Conservation (phyloP, 2,888 invertebrate genomes). For the Stenodema calcarata region DNA sequence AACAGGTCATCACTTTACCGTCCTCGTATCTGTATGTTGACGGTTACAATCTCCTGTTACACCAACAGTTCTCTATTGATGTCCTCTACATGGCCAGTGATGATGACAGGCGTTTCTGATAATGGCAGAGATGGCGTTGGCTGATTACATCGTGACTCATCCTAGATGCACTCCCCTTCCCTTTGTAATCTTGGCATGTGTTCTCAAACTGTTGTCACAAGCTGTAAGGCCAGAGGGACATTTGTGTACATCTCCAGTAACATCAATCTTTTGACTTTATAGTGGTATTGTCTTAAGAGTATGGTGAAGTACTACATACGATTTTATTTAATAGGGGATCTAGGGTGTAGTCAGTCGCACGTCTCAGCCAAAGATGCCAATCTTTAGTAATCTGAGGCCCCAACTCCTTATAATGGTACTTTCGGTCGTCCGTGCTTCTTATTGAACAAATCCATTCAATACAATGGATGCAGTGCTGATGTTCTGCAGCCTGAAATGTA, state of each 20-base stretch:
- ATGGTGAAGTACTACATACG: neutral
- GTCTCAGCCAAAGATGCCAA: neutral
- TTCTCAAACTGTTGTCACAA: neutral
- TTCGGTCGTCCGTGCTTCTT: too few species aligned
- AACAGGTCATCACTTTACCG: neutral
- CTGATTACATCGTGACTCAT: neutral
- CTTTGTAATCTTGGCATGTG: constrained; percentile 20
- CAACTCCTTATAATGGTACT: too few species aligned
- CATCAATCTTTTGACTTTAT: neutral
- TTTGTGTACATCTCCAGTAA: neutral
- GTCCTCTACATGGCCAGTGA: neutral
- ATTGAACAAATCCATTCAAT: neutral
- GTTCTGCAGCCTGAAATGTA: too few species aligned
- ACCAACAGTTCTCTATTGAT: neutral
- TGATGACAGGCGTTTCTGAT: constrained; percentile 5
- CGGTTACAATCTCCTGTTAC: neutral
- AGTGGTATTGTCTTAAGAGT: neutral
- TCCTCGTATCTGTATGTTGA: neutral
- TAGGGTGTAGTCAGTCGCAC: neutral
- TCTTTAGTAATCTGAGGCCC: constrained; percentile 18
- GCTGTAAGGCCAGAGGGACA: constrained; percentile 12
- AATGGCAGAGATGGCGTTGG: neutral
- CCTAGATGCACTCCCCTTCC: neutral
- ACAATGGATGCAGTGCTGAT: too few species aligned
- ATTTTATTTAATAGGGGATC: neutral